Percentiles rank a stretch among this genome's conserved stretches.
These are phyloP conservation scores for Aeoliscus strigatus DNA, from an alignment of 2,797 vertebrate species.

Conservation along the genomic window DNA sequence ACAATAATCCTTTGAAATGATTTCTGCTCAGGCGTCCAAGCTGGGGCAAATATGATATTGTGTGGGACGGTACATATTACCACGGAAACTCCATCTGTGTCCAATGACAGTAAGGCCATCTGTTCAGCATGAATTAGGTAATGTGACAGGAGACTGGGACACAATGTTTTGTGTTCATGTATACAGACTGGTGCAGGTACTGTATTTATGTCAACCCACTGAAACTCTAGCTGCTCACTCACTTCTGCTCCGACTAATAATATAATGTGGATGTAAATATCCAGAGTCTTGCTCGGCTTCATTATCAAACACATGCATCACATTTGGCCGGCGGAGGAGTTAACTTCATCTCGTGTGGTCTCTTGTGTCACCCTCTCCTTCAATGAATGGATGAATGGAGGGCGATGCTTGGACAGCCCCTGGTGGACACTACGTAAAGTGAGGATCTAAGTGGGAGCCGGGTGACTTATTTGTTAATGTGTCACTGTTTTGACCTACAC, in stretches of 20 bases:
- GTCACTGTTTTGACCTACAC: slow-evolving; percentile 49
- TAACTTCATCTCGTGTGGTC: slow-evolving; percentile 3
- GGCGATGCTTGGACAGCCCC: slow-evolving; percentile 68
- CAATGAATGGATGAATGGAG: slow-evolving; percentile 48
- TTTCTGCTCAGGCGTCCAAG: slow-evolving; percentile 45
- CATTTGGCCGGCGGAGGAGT: slow-evolving; percentile 4
- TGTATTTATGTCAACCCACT: not conserved
- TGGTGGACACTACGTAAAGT: slow-evolving; percentile 67
- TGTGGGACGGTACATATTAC: slow-evolving; percentile 66
- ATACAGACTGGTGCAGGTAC: slow-evolving; percentile 4
- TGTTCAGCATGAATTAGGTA: slow-evolving; percentile 51
- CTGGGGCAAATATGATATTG: slow-evolving; percentile 54
- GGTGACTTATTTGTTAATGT: slow-evolving; percentile 27
- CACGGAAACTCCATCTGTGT: slow-evolving; percentile 64
- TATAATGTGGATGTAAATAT: slow-evolving; percentile 1
- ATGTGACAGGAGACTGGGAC: slow-evolving; percentile 32
- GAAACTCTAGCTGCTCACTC: slow-evolving; percentile 4
- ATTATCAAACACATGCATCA: slow-evolving; percentile 2
- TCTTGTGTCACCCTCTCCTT: not conserved
- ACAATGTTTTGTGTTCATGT: slow-evolving; percentile 11
- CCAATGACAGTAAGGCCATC: slow-evolving; percentile 65
- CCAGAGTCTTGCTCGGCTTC: not conserved
- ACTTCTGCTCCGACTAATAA: not conserved
- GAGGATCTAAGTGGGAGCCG: slow-evolving; percentile 32
- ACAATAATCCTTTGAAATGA: slow-evolving; percentile 54